These are phyloP conservation scores for Pomatorhinus ruficollis DNA, from an alignment of 2,113 vertebrate genomes.

Conservation along the genomic window DNA sequence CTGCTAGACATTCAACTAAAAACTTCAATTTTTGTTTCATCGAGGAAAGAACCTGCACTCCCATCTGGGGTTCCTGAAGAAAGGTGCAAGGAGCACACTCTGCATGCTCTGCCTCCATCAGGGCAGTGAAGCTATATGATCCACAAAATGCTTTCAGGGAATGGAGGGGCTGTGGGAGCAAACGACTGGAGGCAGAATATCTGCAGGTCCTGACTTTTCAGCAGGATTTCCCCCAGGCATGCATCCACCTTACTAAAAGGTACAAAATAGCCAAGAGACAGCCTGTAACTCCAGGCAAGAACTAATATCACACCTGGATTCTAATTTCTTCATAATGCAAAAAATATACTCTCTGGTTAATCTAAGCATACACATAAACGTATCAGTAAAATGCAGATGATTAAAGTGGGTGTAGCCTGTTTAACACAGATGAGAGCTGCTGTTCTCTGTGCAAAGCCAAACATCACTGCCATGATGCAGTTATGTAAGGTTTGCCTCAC, in stretches of 20 bases:
- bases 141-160: neutral
- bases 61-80: neutral
- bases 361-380: neutral
- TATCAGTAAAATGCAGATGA: neutral
- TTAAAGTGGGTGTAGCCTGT: neutral
- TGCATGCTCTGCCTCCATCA: neutral
- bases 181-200: neutral
- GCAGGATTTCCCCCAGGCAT: neutral
- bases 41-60: neutral
- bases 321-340: neutral
- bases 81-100: neutral
- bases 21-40: neutral
- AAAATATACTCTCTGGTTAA: neutral
- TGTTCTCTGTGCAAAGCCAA: neutral
- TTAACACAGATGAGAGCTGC: neutral
- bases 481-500: neutral
- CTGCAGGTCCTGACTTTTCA: neutral
- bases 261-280: neutral
- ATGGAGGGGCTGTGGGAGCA: neutral
- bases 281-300: neutral
- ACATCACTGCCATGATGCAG: neutral
- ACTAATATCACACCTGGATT: neutral
- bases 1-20: neutral
- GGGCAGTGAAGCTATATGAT: neutral
- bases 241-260: neutral